Evolutionary conservation across 2,113 vertebrate species (phyloP).

Genomic region (Narcine bancroftii): DNA sequence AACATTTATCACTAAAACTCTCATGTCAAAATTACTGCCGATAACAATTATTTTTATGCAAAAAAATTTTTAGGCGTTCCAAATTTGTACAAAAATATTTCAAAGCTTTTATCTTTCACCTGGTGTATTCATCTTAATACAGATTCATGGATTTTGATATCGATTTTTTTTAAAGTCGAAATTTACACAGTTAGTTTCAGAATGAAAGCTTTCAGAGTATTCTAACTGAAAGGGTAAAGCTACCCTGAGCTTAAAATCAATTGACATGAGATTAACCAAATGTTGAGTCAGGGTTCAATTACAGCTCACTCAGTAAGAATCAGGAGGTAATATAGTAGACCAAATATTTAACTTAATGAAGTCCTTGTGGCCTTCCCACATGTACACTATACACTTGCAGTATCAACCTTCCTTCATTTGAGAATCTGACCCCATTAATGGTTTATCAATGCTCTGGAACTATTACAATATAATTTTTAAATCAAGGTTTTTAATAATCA

Average conservation of each 20-base stretch:
- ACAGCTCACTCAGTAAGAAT: background rate
- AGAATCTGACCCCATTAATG: background rate
- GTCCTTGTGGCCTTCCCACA: background rate
- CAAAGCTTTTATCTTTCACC: background rate
- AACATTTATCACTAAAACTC: background rate
- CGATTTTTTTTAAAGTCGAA: too few relatives aligned
- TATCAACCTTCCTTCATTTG: background rate
- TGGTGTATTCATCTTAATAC: background rate
- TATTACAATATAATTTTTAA: background rate
- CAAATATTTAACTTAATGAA: background rate
- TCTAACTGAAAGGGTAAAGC: background rate
- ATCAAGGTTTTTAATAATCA: background rate
- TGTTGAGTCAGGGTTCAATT: background rate
- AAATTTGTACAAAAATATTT: background rate
- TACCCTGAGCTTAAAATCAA: background rate
- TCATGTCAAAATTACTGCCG: background rate
- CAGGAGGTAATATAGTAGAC: background rate
- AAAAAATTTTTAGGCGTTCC: background rate
- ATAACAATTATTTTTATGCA: background rate
- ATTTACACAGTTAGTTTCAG: background rate
- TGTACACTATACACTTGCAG: background rate
- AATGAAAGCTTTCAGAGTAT: background rate
- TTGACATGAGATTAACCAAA: background rate
- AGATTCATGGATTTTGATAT: background rate
- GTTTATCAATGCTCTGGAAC: background rate